phyloP scores from a whole-genome alignment of 2,113 vertebrate species.

The Australoheros scitulus region DNA sequence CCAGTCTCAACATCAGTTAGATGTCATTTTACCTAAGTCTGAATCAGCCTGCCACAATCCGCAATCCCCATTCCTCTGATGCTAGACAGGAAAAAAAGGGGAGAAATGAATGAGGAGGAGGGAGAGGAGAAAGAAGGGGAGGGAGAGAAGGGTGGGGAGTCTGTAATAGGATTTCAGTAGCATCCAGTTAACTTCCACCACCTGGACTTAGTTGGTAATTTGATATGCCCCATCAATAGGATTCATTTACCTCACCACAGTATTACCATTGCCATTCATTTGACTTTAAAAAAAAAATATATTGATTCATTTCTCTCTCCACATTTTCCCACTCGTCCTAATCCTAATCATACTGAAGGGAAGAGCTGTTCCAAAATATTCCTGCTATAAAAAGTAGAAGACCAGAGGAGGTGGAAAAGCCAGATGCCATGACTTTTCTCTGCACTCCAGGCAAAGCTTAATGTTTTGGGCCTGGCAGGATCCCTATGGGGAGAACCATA shows the following conservation, averaged over 20 bases:
- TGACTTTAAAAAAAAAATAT: slow-evolving; percentile 66
- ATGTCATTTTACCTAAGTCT: slow-evolving; percentile 88
- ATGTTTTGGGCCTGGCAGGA: slow-evolving; percentile 55
- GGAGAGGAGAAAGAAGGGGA: slow-evolving; percentile 55
- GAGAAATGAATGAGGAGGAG: slow-evolving; percentile 64
- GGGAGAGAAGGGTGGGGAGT: slow-evolving; percentile 56
- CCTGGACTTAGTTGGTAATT: slow-evolving; percentile 84
- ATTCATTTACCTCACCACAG: slow-evolving; percentile 78
- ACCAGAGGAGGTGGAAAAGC: slow-evolving; percentile 45
- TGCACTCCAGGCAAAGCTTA: slow-evolving; percentile 61
- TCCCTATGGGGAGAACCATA: slow-evolving; percentile 53
- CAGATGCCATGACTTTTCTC: slow-evolving; percentile 42
- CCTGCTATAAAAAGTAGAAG: slow-evolving; percentile 31
- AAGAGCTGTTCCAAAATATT: slow-evolving; percentile 39
- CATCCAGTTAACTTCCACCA: slow-evolving; percentile 83
- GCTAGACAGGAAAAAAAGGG: slow-evolving; percentile 70
- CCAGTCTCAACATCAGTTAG: slow-evolving; percentile 87
- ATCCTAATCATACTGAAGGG: slow-evolving; percentile 61
- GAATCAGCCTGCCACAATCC: slow-evolving; percentile 85
- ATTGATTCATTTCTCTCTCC: slow-evolving; percentile 59
- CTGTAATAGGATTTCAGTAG: slow-evolving; percentile 84
- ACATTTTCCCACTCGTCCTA: slow-evolving; percentile 44
- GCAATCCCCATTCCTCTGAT: slow-evolving; percentile 77
- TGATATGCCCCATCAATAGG: slow-evolving; percentile 83
- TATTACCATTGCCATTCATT: slow-evolving; percentile 74